phyloP scores from a whole-genome alignment of 2,888 invertebrate species.

The Pheosia gnoma region DNA sequence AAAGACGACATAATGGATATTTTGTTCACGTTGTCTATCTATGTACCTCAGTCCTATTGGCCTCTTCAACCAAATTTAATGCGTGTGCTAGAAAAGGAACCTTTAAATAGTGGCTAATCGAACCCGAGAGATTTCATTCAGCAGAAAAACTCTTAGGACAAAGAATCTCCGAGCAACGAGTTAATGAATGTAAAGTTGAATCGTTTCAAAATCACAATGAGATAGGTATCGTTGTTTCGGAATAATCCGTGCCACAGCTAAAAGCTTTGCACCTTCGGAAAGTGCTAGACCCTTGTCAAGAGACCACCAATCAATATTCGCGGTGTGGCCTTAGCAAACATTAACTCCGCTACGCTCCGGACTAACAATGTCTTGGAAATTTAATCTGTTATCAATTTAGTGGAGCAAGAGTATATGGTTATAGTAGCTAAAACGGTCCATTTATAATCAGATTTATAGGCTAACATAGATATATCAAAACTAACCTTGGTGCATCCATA shows the following conservation, averaged over 20 bases:
- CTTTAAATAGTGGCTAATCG: too few species aligned
- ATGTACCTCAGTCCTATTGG: too few species aligned
- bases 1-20: too few species aligned
- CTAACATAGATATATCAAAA: not conserved
- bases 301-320: constrained; percentile 62
- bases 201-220: not conserved
- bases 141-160: too few species aligned
- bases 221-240: constrained; percentile 13
- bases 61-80: too few species aligned
- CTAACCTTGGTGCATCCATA: not conserved
- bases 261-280: constrained; percentile 38
- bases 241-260: constrained; percentile 28
- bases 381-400: constrained; percentile 2
- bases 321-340: constrained; percentile 52
- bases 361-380: constrained; percentile 4
- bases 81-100: too few species aligned
- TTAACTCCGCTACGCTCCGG: constrained; percentile 45
- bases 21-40: too few species aligned
- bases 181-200: too few species aligned
- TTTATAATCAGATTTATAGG: not conserved
- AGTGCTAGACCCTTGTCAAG: constrained; percentile 62
- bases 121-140: too few species aligned
- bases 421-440: not conserved
- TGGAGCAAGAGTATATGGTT: not conserved
- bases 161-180: too few species aligned